Evolutionary conservation across 2,888 invertebrate genomes (phyloP).

Genomic region (Caenorhabditis virilis): DNA sequence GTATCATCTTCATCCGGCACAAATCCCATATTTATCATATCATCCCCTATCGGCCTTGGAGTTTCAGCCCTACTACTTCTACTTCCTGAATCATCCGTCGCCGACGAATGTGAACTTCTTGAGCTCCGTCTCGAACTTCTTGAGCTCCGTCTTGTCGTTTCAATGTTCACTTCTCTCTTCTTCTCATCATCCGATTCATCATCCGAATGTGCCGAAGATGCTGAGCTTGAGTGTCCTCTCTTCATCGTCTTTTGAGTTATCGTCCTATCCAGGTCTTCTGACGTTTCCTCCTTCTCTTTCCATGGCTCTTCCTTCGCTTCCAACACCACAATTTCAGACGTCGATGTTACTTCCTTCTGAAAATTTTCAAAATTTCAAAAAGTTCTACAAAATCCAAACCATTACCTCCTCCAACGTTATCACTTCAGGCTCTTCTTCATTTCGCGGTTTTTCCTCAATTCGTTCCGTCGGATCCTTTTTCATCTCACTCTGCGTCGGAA

Average conservation of each 20-base stretch:
- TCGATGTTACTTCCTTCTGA: constrained; percentile 2
- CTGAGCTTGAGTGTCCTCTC: no score
- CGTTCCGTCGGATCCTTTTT: background rate
- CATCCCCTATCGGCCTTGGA: constrained; percentile 26
- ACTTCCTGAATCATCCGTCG: constrained; percentile 1
- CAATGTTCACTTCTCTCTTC: background rate
- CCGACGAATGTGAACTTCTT: background rate
- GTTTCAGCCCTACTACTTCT: constrained; percentile 13
- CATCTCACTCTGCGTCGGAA: background rate
- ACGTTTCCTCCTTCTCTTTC: no score
- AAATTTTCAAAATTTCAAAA: background rate
- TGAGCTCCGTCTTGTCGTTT: background rate
- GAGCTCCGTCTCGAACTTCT: background rate
- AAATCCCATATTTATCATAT: constrained; percentile 45
- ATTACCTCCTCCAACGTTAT: no score
- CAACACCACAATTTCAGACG: background rate
- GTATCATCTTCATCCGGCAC: constrained; percentile 24
- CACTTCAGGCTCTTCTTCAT: no score
- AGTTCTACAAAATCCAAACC: no score
- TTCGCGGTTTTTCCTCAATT: no score
- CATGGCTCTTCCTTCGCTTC: background rate
- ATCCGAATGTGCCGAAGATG: background rate
- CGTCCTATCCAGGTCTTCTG: no score
- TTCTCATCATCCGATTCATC: constrained; percentile 6
- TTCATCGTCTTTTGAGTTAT: no score